These are phyloP conservation scores for Yponomeuta sedellus DNA, from an alignment of 2,888 invertebrate species.

Conservation along the genomic window DNA sequence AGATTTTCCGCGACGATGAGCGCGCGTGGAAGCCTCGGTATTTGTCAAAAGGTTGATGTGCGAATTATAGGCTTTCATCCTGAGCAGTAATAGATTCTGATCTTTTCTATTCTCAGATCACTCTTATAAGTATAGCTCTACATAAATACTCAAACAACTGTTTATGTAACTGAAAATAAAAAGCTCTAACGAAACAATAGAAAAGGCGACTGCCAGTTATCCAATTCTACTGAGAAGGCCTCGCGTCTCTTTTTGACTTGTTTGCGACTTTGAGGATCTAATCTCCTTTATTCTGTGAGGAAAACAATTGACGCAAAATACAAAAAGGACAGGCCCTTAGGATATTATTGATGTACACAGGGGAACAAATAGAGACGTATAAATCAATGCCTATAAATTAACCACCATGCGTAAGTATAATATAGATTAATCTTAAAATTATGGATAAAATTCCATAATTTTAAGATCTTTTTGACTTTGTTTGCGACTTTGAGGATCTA, in stretches of 20 bases:
- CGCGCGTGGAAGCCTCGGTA: constrained; percentile 3
- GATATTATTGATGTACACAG: constrained; percentile 23
- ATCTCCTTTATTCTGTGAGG: constrained; percentile 28
- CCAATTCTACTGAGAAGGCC: constrained; percentile 28
- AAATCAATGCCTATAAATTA: constrained; percentile 2
- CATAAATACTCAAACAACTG: not conserved
- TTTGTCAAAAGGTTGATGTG: constrained; percentile 14
- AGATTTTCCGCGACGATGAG: constrained; percentile 31
- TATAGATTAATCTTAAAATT: too few relatives aligned
- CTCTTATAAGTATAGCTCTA: not conserved
- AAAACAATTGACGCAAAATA: constrained; percentile 23
- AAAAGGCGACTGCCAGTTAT: constrained; percentile 29
- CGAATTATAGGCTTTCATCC: constrained; percentile 18
- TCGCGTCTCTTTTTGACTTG: constrained; percentile 27
- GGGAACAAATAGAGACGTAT: constrained; percentile 18
- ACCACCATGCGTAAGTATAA: too few relatives aligned
- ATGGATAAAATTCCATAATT: too few relatives aligned
- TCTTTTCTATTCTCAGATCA: not conserved
- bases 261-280: constrained; percentile 28
- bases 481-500: constrained; percentile 28
- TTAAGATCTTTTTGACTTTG: constrained; percentile 28
- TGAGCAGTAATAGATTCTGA: not conserved
- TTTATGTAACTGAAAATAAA: not conserved
- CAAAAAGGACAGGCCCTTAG: constrained; percentile 28
- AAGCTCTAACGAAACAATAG: not conserved